Conservation (phyloP, 2,797 vertebrate species). For the Spea hammondii region DNA sequence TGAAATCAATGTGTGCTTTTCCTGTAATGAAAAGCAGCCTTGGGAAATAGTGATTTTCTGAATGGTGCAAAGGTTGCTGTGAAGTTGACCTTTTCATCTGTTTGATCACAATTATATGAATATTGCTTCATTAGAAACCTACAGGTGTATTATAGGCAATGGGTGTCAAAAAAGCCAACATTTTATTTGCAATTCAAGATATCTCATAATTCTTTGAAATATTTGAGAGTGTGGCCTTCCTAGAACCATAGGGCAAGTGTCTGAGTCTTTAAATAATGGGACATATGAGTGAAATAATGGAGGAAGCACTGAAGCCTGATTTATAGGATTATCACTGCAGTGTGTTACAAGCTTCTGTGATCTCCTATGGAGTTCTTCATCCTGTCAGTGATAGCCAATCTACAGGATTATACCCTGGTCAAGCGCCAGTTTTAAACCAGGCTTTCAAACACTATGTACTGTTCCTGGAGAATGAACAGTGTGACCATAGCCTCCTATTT, state of each 20-base stretch:
- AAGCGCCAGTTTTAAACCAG: slow-evolving; percentile 37
- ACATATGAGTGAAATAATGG: slow-evolving; percentile 18
- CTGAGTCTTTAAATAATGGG: neutral
- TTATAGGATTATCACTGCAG: slow-evolving; percentile 57
- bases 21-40: neutral
- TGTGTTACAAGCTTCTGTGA: slow-evolving; percentile 22
- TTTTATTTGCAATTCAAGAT: slow-evolving; percentile 6
- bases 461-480: slow-evolving; percentile 10
- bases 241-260: neutral
- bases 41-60: neutral
- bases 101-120: neutral
- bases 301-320: slow-evolving; percentile 56
- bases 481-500: slow-evolving; percentile 32
- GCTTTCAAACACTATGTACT: neutral
- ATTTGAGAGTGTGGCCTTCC: slow-evolving; percentile 18
- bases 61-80: neutral
- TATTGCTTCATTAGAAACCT: neutral
- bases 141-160: neutral
- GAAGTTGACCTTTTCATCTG: neutral
- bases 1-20: too few species aligned
- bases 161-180: neutral
- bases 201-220: neutral
- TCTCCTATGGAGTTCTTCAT: slow-evolving; percentile 55
- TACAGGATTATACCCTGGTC: slow-evolving; percentile 31
- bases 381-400: slow-evolving; percentile 25